These are phyloP conservation scores for Sinocyclocheilus anshuiensis DNA, from an alignment of 2,113 vertebrate genomes.

Conservation along the genomic window DNA sequence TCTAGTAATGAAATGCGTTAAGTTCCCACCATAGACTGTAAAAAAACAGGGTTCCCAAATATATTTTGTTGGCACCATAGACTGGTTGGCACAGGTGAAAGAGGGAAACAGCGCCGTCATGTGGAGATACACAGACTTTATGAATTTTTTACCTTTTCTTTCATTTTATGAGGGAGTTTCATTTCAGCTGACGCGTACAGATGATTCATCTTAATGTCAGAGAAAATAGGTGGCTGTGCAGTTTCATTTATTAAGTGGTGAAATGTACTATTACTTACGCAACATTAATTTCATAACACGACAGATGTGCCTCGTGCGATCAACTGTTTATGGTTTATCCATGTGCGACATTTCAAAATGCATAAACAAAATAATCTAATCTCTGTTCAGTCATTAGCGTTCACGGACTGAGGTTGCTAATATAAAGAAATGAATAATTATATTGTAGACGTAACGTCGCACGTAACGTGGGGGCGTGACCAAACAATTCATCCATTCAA, in stretches of 20 bases:
- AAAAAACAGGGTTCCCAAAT: no score
- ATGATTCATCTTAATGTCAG: not conserved
- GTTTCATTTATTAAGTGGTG: not conserved
- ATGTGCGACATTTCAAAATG: not conserved
- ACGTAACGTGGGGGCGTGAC: not conserved
- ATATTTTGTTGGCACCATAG: not conserved
- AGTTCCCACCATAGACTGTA: no score
- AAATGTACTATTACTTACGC: not conserved
- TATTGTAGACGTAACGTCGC: not conserved
- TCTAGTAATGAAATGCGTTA: no score
- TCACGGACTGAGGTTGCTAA: not conserved
- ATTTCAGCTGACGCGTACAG: not conserved
- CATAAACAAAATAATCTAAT: not conserved
- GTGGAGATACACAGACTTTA: not conserved
- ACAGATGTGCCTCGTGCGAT: not conserved
- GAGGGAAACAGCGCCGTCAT: not conserved
- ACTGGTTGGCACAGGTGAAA: not conserved
- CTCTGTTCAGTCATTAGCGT: not conserved
- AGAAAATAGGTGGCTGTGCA: not conserved
- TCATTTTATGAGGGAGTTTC: not conserved
- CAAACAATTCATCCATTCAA: not conserved
- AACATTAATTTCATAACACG: not conserved
- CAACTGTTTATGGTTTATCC: not conserved
- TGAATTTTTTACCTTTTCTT: not conserved
- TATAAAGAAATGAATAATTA: not conserved